Evolutionary conservation across 2,113 vertebrate species (phyloP).

Genomic region (Rhodinocichla rosea): DNA sequence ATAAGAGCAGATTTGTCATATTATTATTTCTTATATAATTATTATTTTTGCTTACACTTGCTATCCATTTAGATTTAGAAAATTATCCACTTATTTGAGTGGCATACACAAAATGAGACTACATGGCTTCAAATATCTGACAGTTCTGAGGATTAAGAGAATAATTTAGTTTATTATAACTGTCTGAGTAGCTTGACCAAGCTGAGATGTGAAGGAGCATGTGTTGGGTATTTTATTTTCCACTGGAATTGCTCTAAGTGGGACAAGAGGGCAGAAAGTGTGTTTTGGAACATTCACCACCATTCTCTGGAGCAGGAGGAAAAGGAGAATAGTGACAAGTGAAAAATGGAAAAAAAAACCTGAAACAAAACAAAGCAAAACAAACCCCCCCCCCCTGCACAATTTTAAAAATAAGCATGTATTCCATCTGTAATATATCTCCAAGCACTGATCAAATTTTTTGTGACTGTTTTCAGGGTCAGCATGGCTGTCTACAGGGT

Average conservation of each 20-base stretch:
- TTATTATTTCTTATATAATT: neutral
- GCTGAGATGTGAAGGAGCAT: neutral
- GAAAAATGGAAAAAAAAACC: neutral
- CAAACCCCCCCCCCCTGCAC: too few species aligned
- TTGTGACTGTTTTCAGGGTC: neutral
- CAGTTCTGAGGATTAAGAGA: neutral
- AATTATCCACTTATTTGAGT: neutral
- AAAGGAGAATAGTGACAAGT: neutral
- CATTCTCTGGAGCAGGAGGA: neutral
- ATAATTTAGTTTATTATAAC: neutral
- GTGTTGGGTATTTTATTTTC: neutral
- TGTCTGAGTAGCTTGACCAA: neutral
- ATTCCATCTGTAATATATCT: neutral
- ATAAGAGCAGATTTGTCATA: neutral
- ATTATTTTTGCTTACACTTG: neutral
- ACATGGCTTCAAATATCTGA: neutral
- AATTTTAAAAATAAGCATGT: neutral
- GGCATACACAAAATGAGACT: neutral
- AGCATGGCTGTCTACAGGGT: neutral
- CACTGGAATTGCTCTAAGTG: neutral
- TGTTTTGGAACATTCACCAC: neutral
- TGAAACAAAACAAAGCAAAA: rapidly evolving
- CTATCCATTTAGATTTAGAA: neutral
- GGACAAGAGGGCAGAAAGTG: neutral
- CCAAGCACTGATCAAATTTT: neutral